Evolutionary conservation across 2,113 vertebrate genomes (phyloP), one percentile per base, ranked within the genome.

Genomic region (Ovis aries): DNA sequence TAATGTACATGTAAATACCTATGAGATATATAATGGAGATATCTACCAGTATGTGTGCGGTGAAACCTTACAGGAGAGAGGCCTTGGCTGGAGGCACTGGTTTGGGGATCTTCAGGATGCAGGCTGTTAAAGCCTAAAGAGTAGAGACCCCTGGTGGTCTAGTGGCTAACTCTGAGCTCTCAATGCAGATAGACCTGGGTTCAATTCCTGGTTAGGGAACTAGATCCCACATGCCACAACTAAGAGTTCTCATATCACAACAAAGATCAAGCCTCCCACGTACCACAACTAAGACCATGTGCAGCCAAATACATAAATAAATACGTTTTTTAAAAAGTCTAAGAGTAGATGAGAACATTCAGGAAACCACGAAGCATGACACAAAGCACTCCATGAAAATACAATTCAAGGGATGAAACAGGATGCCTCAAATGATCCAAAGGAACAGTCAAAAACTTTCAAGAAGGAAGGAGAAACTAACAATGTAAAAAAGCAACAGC

Each of bases 141-240:
- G 15, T 17, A 40, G 67, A 36, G 67, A 74, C 21, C 5, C 67
- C 1, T 40, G 67, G 67, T 40, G 67, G 19, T 40, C 10, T 0
- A 23, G 19, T 13, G 67, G 19, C n/a, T 71, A 40, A 25, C 67
- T 13, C 36, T 0, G 0, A 40, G 67, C 67, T 74, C 19, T 40
- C 21, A 74, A 25, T 23, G n/a, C 67, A 40, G 67, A 25, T 12
- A 40, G 67, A 0, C 10, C 19, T 0, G 0, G 9, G 67, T 40
- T 74, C 67, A 74, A 74, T 74, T 40, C 36, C 67, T 74, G 67
- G n/a, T 40, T 3, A 74, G 36, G 67, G 67, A 74, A 12, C 67
- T 74, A 74, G 67, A 74, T 40, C 67, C n/a, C 19, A 23, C 67
- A 40, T 40, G n/a, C n/a, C 67, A 12, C n/a, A 74, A 40, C 67